Evolutionary conservation across 2,113 vertebrate genomes (phyloP).

Genomic region (Dasyurus viverrinus): DNA sequence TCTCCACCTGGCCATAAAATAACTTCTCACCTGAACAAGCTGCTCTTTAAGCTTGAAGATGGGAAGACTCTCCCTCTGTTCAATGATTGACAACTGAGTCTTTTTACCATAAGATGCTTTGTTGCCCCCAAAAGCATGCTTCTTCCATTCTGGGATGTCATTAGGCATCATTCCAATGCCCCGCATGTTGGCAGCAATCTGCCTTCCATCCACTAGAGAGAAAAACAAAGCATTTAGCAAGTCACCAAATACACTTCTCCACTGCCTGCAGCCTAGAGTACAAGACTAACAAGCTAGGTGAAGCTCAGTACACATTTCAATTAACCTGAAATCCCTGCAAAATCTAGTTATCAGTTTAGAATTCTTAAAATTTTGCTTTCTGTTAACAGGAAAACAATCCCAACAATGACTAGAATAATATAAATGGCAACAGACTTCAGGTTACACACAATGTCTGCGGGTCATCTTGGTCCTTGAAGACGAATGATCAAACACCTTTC

Average conservation of each 20-base stretch:
- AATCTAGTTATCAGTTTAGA: neutral
- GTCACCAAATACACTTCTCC: neutral
- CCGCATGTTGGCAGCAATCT: conserved; percentile 99
- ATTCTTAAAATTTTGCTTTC: neutral
- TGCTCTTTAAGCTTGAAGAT: conserved; percentile 99
- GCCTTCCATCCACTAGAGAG: conserved; percentile 91
- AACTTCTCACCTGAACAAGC: conserved; percentile 92
- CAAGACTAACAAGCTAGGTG: neutral
- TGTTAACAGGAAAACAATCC: neutral
- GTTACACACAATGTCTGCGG: neutral
- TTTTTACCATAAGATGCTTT: conserved; percentile 99
- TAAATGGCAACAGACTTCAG: neutral
- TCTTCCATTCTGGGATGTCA: conserved; percentile 99
- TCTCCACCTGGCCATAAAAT: neutral
- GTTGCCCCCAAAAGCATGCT: conserved; percentile 98
- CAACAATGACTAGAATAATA: neutral
- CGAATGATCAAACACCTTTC: neutral
- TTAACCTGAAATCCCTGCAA: neutral
- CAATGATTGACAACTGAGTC: conserved; percentile 96
- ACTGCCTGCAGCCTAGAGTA: neutral
- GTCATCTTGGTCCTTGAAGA: neutral
- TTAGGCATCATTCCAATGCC: conserved; percentile 99
- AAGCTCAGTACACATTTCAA: neutral
- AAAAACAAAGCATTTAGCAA: neutral
- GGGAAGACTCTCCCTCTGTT: conserved; percentile 97